These are phyloP conservation scores for Trachelipus rathkii DNA, from an alignment of 1,140 invertebrate species.

Conservation along the genomic window DNA sequence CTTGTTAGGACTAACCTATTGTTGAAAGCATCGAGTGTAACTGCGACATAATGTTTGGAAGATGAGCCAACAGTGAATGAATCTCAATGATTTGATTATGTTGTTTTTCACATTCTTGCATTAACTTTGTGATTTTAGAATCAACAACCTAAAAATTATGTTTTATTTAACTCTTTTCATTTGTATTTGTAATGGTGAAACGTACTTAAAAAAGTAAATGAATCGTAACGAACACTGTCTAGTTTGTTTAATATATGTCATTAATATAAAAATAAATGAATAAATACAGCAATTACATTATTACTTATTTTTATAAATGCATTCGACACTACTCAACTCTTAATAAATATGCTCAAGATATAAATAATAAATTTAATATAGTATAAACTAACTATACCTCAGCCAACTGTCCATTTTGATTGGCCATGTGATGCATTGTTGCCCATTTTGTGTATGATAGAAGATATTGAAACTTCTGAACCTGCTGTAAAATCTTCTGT, in stretches of 20 bases:
- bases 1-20: conserved; percentile 44
- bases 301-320: too few species aligned
- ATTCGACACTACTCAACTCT: too few species aligned
- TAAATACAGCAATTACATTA: too few species aligned
- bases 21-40: conserved; percentile 43
- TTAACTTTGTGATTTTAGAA: conserved; percentile 29
- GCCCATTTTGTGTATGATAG: conserved; percentile 45
- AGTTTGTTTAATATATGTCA: too few species aligned
- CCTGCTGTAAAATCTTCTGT: conserved; percentile 34
- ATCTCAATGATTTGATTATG: conserved; percentile 42
- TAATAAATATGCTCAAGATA: too few species aligned
- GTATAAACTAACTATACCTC: conserved; percentile 23
- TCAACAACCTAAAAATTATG: conserved; percentile 32
- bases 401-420: conserved; percentile 41
- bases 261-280: too few species aligned
- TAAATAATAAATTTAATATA: too few species aligned
- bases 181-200: too few species aligned
- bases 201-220: too few species aligned
- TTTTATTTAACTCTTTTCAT: background rate
- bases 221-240: too few species aligned
- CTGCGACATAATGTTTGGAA: conserved; percentile 45
- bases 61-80: conserved; percentile 40
- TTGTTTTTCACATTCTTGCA: conserved; percentile 42
- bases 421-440: conserved; percentile 45
- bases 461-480: conserved; percentile 37